Evolutionary conservation across 2,113 vertebrate genomes (phyloP).

Genomic region (Pollimyrus isidori): DNA sequence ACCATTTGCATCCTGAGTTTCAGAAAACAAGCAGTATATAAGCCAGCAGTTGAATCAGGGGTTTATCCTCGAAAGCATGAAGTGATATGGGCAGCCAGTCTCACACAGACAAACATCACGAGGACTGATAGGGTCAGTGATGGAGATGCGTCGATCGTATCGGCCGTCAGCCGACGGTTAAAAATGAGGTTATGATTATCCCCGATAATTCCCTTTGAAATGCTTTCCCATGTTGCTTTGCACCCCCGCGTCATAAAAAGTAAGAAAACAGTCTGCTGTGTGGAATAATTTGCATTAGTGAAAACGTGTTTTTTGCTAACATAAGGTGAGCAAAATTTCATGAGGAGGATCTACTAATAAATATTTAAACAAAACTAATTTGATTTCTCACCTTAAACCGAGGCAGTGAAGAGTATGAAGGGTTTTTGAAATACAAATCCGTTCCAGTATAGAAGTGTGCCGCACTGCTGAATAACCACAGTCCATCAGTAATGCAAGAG

Average conservation of each 20-base stretch:
- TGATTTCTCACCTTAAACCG: background rate
- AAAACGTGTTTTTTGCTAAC: background rate
- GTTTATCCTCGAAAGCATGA: background rate
- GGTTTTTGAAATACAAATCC: background rate
- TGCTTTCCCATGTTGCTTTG: background rate
- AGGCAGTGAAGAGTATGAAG: background rate
- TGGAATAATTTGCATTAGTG: background rate
- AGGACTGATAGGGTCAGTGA: background rate
- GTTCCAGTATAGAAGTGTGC: background rate
- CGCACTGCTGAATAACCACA: background rate
- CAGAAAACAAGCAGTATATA: background rate
- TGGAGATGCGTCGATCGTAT: background rate
- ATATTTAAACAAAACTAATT: background rate
- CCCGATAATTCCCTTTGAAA: background rate
- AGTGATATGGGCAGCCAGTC: background rate
- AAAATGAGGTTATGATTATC: background rate
- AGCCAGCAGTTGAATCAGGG: background rate
- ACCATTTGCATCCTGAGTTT: background rate
- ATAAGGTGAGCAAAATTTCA: background rate
- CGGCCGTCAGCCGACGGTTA: background rate
- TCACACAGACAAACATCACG: background rate
- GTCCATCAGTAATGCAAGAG: background rate
- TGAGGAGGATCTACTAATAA: background rate
- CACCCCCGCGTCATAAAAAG: background rate
- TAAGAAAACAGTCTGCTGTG: background rate